Evolutionary conservation across 2,888 invertebrate species (phyloP), one percentile per base, ranked within the genome.

Genomic region (Eurytoma adleriae): DNA sequence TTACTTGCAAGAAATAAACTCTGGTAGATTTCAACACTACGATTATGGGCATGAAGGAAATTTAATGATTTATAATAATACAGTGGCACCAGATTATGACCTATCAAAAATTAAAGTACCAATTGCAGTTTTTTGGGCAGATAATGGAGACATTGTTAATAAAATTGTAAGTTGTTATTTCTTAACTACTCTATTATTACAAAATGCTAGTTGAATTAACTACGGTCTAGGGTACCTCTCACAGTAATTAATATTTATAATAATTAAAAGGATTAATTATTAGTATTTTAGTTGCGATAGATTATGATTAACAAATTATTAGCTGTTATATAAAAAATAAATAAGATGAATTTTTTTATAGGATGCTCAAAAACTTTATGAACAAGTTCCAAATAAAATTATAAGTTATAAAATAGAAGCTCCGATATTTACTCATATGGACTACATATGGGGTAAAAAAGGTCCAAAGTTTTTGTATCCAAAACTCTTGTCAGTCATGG

Each of bases 61-160:
- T 87, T 81, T 92, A 57, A 87, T 88, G 74, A 86, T 91, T 80
- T 96, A 96, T 84, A 94, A 94, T 4, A 91, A 89, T 0, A 83
- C 85, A 0, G 85, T 85, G 0, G 95, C 95, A 0, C 95, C 95
- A 0, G 91, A 92, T 74, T 96, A 96, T 85, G 92, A 94, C 74
- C 48, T 95, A n/a, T 90, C 92, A 16, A 92, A 92, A 78, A 93
- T 95, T 69, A 92, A 92, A 13, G 90, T 93, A 20, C 95, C 95
- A 0, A 84, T 95, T 3, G 94, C 93, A 54, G 87, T 96, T 56
- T 93, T 95, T 83, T 95, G 94, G 86, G 93, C 93, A 1, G 91
- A 93, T 56, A 95, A 95, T 84, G 97, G 97, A 89, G 95, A 94
- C 93, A 89, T 96, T 1, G 93, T 96, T 0, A 93, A 93, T 85